Conservation (phyloP, 2,113 vertebrate species). For the Aleadryas rufinucha region DNA sequence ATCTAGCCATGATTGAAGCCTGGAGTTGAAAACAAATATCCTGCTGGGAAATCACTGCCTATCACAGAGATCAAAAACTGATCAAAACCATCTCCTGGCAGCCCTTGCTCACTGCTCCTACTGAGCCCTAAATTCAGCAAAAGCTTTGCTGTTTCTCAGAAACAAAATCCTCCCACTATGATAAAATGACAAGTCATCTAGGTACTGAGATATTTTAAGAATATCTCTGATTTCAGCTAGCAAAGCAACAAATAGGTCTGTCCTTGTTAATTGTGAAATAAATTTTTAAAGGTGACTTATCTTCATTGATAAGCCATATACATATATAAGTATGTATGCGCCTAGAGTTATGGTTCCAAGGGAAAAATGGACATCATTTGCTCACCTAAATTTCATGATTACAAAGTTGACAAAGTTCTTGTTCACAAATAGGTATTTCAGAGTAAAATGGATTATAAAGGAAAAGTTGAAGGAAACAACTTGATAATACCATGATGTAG, state of each 20-base stretch:
- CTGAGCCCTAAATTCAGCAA: background rate
- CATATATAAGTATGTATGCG: rapidly evolving
- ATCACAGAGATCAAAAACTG: background rate
- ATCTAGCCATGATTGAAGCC: background rate
- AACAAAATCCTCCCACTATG: background rate
- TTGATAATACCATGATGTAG: background rate
- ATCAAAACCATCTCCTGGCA: background rate
- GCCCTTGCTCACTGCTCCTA: background rate
- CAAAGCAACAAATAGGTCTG: background rate
- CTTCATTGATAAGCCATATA: background rate
- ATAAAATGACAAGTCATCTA: background rate
- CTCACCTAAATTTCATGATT: background rate
- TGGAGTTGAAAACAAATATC: background rate
- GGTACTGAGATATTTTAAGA: background rate
- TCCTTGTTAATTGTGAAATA: background rate
- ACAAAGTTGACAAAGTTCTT: background rate
- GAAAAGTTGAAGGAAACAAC: background rate
- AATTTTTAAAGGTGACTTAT: background rate
- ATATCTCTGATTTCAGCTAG: background rate
- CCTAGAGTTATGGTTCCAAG: background rate
- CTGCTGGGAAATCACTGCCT: background rate
- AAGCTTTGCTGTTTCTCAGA: background rate
- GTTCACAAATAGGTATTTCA: background rate
- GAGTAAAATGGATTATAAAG: background rate
- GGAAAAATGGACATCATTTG: background rate